Percentiles rank a stretch among this genome's conserved stretches.
phyloP scores from a whole-genome alignment of 2,888 invertebrate genomes.

The Drosophila cyrtoloma region DNA sequence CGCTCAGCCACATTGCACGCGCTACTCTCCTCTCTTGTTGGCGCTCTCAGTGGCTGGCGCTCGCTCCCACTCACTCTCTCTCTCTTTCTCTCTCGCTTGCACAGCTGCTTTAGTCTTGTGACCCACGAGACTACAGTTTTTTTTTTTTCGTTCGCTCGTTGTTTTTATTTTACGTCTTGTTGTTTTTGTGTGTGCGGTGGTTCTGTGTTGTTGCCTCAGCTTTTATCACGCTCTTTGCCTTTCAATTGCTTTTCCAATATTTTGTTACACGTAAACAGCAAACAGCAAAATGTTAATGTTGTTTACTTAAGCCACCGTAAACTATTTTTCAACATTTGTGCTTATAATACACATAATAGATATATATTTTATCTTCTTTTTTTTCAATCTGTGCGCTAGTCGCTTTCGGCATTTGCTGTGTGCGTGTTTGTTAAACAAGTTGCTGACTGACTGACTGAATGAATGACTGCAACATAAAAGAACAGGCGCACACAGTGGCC shows the following conservation, averaged over 20 bases:
- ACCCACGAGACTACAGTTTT: constrained; percentile 56
- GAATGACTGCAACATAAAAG: constrained; percentile 54
- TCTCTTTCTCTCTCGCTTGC: constrained; percentile 18
- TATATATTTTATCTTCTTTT: neutral
- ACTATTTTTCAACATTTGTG: constrained; percentile 18
- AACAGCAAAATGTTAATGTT: constrained; percentile 38
- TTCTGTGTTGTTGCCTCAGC: constrained; percentile 68
- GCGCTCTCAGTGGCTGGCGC: constrained; percentile 6
- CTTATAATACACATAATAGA: constrained; percentile 5
- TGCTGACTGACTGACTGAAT: constrained; percentile 53
- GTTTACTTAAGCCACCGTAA: constrained; percentile 36
- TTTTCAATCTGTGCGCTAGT: constrained; percentile 9
- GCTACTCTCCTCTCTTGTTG: constrained; percentile 23
- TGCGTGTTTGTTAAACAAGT: constrained; percentile 67
- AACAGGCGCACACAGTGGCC: constrained; percentile 47
- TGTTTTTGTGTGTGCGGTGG: constrained; percentile 43
- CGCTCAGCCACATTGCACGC: constrained; percentile 48
- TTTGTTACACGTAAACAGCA: constrained; percentile 55
- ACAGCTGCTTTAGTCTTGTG: constrained; percentile 71
- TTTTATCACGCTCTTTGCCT: constrained; percentile 73
- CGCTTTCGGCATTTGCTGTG: constrained; percentile 20
- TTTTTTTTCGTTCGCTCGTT: constrained; percentile 34
- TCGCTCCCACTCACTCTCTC: constrained; percentile 3
- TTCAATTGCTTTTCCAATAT: constrained; percentile 65
- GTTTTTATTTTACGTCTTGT: constrained; percentile 27